Evolutionary conservation across 1,140 invertebrate species (phyloP).

Genomic region (Dreissena polymorpha): DNA sequence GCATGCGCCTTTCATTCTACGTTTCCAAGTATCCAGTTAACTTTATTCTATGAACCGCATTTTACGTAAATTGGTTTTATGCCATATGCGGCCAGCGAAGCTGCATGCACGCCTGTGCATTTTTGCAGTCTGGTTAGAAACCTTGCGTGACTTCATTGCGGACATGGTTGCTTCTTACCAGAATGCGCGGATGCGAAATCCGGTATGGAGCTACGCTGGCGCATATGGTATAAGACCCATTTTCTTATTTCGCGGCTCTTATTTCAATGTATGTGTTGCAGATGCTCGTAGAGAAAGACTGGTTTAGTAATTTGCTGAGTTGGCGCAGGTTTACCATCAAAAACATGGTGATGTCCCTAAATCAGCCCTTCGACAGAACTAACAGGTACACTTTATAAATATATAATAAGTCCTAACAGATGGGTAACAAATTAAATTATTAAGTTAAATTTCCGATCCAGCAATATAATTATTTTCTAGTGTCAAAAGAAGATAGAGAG

Average conservation of each 20-base stretch:
- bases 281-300: slow-evolving; percentile 88
- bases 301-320: slow-evolving; percentile 87
- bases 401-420: neutral
- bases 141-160: neutral
- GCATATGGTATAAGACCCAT: neutral
- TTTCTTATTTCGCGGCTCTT: neutral
- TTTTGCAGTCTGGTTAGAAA: neutral
- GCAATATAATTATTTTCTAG: neutral
- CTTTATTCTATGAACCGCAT: too few relatives aligned
- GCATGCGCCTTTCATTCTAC: too few relatives aligned
- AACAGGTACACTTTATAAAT: slow-evolving; percentile 60
- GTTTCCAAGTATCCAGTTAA: too few relatives aligned
- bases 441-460: neutral
- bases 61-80: too few relatives aligned
- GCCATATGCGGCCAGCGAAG: too few relatives aligned
- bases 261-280: slow-evolving; percentile 57
- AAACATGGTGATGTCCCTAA: slow-evolving; percentile 58
- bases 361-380: slow-evolving; percentile 63
- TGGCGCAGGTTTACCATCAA: slow-evolving; percentile 69
- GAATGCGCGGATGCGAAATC: too few relatives aligned
- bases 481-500: neutral
- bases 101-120: too few relatives aligned
- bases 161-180: neutral
- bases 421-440: neutral
- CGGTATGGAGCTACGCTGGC: neutral